Base-by-base conservation (phyloP, 2,113 vertebrate genomes). In the Oryctolagus cuniculus region DNA sequence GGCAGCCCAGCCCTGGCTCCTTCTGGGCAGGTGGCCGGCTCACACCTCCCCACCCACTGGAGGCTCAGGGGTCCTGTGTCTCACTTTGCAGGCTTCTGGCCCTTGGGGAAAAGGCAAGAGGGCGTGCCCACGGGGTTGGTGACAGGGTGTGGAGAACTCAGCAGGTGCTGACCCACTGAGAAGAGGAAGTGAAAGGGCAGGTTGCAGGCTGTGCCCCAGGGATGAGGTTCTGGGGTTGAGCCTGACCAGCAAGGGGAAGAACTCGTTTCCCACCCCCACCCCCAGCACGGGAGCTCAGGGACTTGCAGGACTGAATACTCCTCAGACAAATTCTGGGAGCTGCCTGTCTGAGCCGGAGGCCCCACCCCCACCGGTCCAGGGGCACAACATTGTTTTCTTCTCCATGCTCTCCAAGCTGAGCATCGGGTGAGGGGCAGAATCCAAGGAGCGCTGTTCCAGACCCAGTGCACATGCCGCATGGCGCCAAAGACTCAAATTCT, bases 141-240 rank as follows among this genome's bases (percentile, higher is more conserved):
- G 38, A 55, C 15, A 1, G 88, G 85, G 70, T 5, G 77, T 83
- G 73, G 93, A 27, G 55, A 31, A 6, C 21, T 13, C n/a, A 25
- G 29, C 91, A 90, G 93, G 85, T 89, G 90, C 92, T 13, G 31
- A 69, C 53, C 92, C 91, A 81, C 94, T 8, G 29, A 96, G 88
- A 96, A 97, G 79, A 69, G 74, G 97, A 96, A 96, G 96, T 94
- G 96, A 96, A 84, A 94, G 29, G 27, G 69, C 81, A 73, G 75
- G 64, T 29, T 79, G 61, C 84, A 80, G 81, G 63, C n/a, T 7
- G 29, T 24, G 51, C 49, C 83, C 44, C 15, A 27, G 69, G 80
- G 83, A 67, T 3, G 36, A 29, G 7, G 27, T 49, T 83, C 87
- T 55, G 58, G 74, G 67, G 38, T n/a, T 27, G 25, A 74, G 53